Evolutionary conservation across 2,797 vertebrate genomes (phyloP).

Genomic region (Acanthopagrus latus): DNA sequence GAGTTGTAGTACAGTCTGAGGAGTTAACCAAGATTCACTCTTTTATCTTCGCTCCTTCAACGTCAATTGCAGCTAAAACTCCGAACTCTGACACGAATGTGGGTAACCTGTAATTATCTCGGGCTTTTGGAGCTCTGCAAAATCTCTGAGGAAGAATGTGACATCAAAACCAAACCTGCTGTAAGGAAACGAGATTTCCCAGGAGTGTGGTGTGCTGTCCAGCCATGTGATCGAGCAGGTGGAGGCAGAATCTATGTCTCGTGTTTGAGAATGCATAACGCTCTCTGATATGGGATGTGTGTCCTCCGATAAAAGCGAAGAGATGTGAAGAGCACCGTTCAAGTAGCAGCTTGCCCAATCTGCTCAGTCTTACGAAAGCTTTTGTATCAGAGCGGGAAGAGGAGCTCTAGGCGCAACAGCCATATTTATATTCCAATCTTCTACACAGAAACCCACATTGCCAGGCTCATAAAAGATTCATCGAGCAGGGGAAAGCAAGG

Average conservation of each 20-base stretch:
- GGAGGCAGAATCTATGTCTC: conserved; percentile 40
- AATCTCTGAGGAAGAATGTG: conserved; percentile 17
- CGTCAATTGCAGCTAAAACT: conserved; percentile 27
- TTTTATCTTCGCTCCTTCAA: conserved; percentile 47
- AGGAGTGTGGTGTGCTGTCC: conserved; percentile 8
- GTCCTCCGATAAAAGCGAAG: conserved; percentile 61
- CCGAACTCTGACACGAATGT: conserved; percentile 4
- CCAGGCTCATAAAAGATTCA: conserved; percentile 89
- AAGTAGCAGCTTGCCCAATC: conserved; percentile 75
- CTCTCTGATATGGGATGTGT: conserved; percentile 55
- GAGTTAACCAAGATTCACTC: conserved; percentile 49
- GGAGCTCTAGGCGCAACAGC: conserved; percentile 80
- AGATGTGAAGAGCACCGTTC: conserved; percentile 68
- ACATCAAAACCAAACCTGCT: conserved; percentile 25
- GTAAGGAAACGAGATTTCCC: conserved; percentile 46
- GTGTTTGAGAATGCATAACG: conserved; percentile 45
- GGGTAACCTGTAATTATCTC: conserved; percentile 30
- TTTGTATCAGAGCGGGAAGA: conserved; percentile 79
- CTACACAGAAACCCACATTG: conserved; percentile 85
- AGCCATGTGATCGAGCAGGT: conserved; percentile 51
- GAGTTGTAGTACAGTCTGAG: conserved; percentile 2
- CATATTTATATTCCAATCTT: conserved; percentile 91
- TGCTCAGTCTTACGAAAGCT: conserved; percentile 74
- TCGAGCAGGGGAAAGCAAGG: conserved; percentile 85
- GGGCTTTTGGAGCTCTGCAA: conserved; percentile 9